These are phyloP conservation scores for Acheta domesticus DNA, from an alignment of 2,888 invertebrate species.

Conservation along the genomic window DNA sequence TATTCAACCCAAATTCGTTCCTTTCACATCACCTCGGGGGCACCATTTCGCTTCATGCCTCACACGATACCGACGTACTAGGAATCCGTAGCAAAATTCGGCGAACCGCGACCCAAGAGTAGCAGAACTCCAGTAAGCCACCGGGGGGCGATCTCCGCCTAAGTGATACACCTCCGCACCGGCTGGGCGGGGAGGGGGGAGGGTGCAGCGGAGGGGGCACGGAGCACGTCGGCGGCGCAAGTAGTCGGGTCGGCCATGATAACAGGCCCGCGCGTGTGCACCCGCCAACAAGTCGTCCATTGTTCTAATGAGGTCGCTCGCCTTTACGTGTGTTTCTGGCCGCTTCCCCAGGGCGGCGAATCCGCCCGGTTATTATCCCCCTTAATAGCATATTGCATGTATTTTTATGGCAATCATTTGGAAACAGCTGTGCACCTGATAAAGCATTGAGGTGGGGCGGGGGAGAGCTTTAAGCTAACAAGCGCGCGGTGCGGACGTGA, in stretches of 20 bases:
- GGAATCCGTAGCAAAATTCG: too few species aligned
- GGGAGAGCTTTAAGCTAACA: constrained; percentile 3
- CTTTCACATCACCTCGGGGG: too few species aligned
- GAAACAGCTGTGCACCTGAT: constrained; percentile 18
- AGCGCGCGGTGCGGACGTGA: constrained; percentile 7
- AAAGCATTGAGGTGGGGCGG: not conserved
- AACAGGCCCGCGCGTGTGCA: not conserved
- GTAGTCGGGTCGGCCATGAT: not conserved
- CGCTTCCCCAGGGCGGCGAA: not conserved
- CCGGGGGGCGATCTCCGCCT: too few species aligned
- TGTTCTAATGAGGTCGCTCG: constrained; percentile 10
- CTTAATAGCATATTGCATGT: constrained; percentile 5
- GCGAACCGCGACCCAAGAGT: too few species aligned
- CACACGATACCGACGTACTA: too few species aligned
- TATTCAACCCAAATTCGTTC: too few species aligned
- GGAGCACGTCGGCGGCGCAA: not conserved
- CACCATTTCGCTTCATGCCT: too few species aligned
- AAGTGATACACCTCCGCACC: too few species aligned
- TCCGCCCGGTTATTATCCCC: constrained; percentile 7
- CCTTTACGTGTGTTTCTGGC: constrained; percentile 18
- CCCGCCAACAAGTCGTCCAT: not conserved
- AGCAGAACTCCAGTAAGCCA: too few species aligned
- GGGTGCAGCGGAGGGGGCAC: too few species aligned
- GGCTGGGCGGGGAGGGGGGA: too few species aligned
- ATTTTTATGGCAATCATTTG: constrained; percentile 18